These are phyloP conservation scores for Rachycentron canadum DNA, from an alignment of 2,797 vertebrate species.

Conservation along the genomic window DNA sequence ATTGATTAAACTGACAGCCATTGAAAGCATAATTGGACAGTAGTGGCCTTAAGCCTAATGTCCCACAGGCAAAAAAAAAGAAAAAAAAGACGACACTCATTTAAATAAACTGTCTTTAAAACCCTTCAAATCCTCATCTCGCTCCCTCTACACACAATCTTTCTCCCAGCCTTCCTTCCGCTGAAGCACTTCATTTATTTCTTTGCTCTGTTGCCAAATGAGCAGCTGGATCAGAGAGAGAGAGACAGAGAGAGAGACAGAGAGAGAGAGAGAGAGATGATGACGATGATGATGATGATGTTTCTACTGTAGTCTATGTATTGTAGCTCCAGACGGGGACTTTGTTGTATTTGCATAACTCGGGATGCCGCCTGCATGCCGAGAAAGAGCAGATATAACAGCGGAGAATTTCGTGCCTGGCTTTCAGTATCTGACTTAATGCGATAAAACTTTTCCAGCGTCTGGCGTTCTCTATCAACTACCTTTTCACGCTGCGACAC, in stretches of 20 bases:
- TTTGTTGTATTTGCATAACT: constrained; percentile 57
- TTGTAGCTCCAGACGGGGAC: constrained; percentile 55
- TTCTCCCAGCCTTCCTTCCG: constrained; percentile 69
- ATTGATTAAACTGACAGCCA: constrained; percentile 41
- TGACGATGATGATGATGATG: constrained; percentile 48
- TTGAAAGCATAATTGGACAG: constrained; percentile 58
- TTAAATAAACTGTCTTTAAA: constrained; percentile 70
- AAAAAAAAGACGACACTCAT: constrained; percentile 47
- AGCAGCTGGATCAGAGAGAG: constrained; percentile 77
- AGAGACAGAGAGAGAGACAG: constrained; percentile 17
- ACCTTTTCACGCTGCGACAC: background rate
- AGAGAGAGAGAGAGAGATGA: constrained; percentile 23
- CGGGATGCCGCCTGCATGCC: constrained; percentile 20
- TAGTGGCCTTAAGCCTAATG: constrained; percentile 62
- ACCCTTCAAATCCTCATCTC: constrained; percentile 68
- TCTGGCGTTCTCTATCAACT: constrained; percentile 4
- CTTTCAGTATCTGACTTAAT: constrained; percentile 14
- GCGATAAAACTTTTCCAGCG: constrained; percentile 10
- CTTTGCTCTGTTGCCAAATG: constrained; percentile 79
- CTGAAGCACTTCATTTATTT: constrained; percentile 76
- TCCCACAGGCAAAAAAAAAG: constrained; percentile 46
- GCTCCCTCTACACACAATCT: constrained; percentile 60
- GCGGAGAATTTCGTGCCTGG: constrained; percentile 36
- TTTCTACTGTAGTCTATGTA: constrained; percentile 60
- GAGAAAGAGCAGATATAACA: constrained; percentile 34